Conservation (phyloP, 2,888 invertebrate genomes). For the Trilocha varians region DNA sequence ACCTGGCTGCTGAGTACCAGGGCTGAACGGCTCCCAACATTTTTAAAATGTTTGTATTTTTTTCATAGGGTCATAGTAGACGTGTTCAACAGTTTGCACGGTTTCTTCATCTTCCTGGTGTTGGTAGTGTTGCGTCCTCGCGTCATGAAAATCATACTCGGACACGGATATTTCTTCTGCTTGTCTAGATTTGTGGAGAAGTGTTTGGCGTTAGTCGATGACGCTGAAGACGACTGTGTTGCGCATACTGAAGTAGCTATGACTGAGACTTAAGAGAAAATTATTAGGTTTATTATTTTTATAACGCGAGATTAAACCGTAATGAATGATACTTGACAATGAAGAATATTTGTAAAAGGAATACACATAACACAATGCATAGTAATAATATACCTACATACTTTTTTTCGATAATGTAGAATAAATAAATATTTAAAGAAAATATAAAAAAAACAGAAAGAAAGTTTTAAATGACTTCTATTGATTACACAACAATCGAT, state of each 20-base stretch:
- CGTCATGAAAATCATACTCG: slow-evolving; percentile 52
- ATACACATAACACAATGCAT: no score
- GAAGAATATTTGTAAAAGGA: no score
- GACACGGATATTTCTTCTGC: slow-evolving; percentile 41
- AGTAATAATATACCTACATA: no score
- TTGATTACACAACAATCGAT: no score
- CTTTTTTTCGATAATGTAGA: no score
- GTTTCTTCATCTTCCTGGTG: slow-evolving; percentile 74
- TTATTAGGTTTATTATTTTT: no score
- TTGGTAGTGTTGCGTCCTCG: slow-evolving; percentile 72
- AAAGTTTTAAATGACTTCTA: no score
- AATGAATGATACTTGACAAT: no score
- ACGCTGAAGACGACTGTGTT: slow-evolving; percentile 61
- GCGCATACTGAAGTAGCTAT: slow-evolving; percentile 48
- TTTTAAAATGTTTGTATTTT: slow-evolving; percentile 8
- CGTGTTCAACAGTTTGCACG: slow-evolving; percentile 74
- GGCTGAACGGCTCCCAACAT: no score
- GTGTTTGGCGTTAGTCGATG: slow-evolving; percentile 46
- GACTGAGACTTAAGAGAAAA: slow-evolving; percentile 22
- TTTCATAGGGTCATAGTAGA: slow-evolving; percentile 71
- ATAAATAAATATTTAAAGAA: no score
- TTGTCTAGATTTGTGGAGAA: slow-evolving; percentile 35
- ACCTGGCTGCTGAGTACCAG: background rate
- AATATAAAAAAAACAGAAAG: no score
- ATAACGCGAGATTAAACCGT: no score